Percentiles rank a stretch among this genome's conserved stretches.
phyloP scores from a whole-genome alignment of 2,113 vertebrate genomes.

The Genyomyrus donnyi region DNA sequence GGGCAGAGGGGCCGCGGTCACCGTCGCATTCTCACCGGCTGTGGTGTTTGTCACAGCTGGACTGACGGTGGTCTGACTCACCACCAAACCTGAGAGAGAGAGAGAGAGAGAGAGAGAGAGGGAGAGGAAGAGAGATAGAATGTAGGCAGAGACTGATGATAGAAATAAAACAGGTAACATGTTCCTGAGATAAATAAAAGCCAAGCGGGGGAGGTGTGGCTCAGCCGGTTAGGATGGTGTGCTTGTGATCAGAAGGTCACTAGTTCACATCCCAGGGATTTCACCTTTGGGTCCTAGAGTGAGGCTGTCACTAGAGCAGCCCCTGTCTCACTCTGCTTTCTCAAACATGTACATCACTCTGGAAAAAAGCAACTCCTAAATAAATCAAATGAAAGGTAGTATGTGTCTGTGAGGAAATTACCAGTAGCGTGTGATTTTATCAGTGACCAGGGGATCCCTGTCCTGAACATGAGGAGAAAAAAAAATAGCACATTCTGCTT shows the following conservation, averaged over 20 bases:
- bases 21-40: constrained; percentile 36
- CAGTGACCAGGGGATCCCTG: background rate
- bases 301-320: background rate
- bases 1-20: constrained; percentile 39
- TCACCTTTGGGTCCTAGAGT: background rate
- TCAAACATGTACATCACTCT: background rate
- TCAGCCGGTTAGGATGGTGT: background rate
- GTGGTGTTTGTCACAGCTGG: constrained; percentile 52
- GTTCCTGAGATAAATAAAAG: background rate
- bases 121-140: background rate
- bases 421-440: background rate
- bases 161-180: background rate
- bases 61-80: constrained; percentile 57
- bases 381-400: background rate
- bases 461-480: background rate
- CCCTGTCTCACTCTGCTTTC: background rate
- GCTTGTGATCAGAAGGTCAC: background rate
- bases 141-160: background rate
- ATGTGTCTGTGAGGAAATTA: background rate
- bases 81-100: constrained; percentile 48
- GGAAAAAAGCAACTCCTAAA: background rate
- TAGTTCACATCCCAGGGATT: background rate
- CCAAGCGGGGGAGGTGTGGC: background rate
- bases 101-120: constrained; percentile 12
- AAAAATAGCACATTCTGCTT: background rate